Conservation (phyloP, 2,888 invertebrate genomes). For the Thera britannica region DNA sequence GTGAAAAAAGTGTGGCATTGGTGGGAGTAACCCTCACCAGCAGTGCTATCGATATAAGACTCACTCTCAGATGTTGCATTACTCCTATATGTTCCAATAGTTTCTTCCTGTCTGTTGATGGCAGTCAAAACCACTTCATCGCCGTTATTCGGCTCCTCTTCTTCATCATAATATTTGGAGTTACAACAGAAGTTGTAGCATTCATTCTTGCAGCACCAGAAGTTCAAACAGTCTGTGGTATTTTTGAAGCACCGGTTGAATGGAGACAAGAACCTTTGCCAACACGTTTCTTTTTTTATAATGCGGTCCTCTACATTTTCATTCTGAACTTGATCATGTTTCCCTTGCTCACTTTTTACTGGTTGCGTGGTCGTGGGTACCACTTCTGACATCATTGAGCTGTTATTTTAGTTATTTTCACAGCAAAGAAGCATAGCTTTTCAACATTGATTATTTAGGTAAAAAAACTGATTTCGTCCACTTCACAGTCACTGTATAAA, state of each 20-base stretch:
- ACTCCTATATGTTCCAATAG: not conserved
- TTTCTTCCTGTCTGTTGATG: not conserved
- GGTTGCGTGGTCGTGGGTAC: constrained; percentile 6
- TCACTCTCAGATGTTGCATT: not conserved
- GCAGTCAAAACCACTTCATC: constrained; percentile 3
- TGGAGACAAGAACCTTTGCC: constrained; percentile 19
- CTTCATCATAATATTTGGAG: constrained; percentile 10
- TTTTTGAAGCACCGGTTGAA: constrained; percentile 14
- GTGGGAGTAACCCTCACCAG: too few relatives aligned
- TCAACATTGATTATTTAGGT: too few relatives aligned
- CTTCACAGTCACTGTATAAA: too few relatives aligned
- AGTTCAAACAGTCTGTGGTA: constrained; percentile 19
- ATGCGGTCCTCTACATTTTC: constrained; percentile 5
- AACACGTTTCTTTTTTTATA: constrained; percentile 7
- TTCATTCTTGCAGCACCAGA: constrained; percentile 28
- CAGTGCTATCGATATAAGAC: not conserved
- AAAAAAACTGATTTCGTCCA: too few relatives aligned
- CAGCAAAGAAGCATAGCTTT: too few relatives aligned
- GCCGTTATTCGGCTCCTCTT: not conserved
- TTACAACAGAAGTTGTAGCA: constrained; percentile 28
- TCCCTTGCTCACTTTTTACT: not conserved
- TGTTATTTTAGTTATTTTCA: too few relatives aligned
- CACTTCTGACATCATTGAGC: constrained; percentile 4
- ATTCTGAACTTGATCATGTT: not conserved
- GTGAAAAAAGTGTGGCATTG: too few relatives aligned